phyloP scores from a whole-genome alignment of 2,113 vertebrate genomes.

The Megaceryle maxima region DNA sequence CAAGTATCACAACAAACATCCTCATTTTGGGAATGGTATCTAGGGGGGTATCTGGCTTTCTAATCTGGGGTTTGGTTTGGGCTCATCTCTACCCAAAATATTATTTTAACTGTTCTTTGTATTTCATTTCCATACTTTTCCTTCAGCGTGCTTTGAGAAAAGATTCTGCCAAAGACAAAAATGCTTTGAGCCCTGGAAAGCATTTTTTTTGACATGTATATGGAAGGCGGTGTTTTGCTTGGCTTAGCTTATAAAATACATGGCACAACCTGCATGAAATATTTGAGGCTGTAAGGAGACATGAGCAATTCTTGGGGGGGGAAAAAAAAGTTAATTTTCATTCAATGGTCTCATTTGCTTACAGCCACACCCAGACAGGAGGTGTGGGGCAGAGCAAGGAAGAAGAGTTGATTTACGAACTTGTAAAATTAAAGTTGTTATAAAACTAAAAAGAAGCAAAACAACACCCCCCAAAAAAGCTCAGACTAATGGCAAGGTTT shows the following conservation, averaged over 20 bases:
- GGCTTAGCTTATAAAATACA: constrained; percentile 57
- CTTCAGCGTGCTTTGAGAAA: constrained; percentile 43
- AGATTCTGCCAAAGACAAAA: constrained; percentile 63
- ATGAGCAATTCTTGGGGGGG: neutral
- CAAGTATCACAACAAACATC: constrained; percentile 17
- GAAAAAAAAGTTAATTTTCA: neutral
- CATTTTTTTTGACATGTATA: constrained; percentile 23
- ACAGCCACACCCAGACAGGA: constrained; percentile 13
- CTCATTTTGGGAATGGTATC: neutral
- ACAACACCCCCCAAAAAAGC: neutral
- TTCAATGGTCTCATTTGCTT: constrained; percentile 54
- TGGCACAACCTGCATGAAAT: constrained; percentile 68
- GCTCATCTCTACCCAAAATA: constrained; percentile 52
- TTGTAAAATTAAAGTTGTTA: constrained; percentile 17
- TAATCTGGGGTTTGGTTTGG: constrained; percentile 37
- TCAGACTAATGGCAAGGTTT: neutral
- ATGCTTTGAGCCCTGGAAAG: constrained; percentile 64
- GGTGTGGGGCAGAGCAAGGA: neutral
- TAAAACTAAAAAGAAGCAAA: neutral
- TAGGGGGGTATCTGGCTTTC: constrained; percentile 24
- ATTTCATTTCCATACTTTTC: constrained; percentile 60
- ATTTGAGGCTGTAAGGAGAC: constrained; percentile 56
- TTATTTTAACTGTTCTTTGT: constrained; percentile 62
- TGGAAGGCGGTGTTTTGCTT: constrained; percentile 55
- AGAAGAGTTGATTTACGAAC: constrained; percentile 20